Percentiles rank a stretch among this genome's conserved stretches.
These are phyloP conservation scores for Bubo scandiacus DNA, from an alignment of 2,113 vertebrate genomes.

Conservation along the genomic window DNA sequence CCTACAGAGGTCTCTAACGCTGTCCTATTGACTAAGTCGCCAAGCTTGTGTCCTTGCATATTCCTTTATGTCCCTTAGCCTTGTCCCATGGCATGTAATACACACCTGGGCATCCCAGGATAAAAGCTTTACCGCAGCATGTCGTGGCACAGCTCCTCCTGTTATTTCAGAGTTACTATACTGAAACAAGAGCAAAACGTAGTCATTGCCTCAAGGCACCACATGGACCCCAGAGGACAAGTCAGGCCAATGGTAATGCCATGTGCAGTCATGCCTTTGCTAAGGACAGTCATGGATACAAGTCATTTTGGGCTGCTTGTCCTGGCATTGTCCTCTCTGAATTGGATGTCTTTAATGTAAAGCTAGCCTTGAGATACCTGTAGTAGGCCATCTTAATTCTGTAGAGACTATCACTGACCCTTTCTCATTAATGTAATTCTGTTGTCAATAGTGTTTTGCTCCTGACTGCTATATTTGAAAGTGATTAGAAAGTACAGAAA, in stretches of 20 bases:
- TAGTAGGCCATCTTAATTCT: neutral
- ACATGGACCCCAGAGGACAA: neutral
- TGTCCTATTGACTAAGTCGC: neutral
- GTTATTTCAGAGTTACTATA: neutral
- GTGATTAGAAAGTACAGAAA: neutral
- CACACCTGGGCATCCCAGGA: neutral
- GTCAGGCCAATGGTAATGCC: neutral
- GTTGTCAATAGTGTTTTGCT: neutral
- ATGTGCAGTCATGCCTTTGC: neutral
- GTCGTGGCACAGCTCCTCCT: accelerated
- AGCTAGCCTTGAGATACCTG: neutral
- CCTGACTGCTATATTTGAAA: neutral
- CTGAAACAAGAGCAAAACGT: neutral
- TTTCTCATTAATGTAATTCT: neutral
- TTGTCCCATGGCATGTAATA: neutral
- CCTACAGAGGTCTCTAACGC: neutral
- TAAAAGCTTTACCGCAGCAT: neutral
- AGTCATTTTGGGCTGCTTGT: neutral
- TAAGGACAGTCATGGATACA: neutral
- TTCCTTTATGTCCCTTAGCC: neutral
- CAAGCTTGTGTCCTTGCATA: neutral
- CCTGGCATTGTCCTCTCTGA: neutral
- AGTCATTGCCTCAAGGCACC: neutral
- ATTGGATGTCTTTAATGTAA: neutral
- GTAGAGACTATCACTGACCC: neutral